phyloP scores from a whole-genome alignment of 2,797 vertebrate species.

The Lophius americanus region DNA sequence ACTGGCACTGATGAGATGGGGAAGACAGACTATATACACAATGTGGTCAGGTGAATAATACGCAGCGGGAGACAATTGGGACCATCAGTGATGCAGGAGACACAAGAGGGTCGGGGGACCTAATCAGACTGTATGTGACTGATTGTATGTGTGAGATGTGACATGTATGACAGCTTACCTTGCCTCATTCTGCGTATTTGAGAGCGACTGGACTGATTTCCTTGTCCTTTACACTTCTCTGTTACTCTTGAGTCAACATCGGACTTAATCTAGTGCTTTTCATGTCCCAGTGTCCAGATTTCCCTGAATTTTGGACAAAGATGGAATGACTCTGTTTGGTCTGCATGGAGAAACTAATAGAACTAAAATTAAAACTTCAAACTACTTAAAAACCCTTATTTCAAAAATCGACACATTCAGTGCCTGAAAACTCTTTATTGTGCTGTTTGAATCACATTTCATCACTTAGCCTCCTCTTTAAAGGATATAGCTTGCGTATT shows the following conservation, averaged over 20 bases:
- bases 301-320: slow-evolving; percentile 12
- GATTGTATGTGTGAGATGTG: too few relatives aligned
- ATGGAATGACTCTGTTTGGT: neutral
- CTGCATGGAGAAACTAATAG: neutral
- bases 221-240: slow-evolving; percentile 20
- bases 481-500: slow-evolving; percentile 32
- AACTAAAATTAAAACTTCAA: slow-evolving; percentile 11
- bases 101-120: too few relatives aligned
- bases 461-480: slow-evolving; percentile 18
- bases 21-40: too few relatives aligned
- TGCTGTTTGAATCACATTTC: slow-evolving; percentile 3
- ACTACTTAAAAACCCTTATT: slow-evolving; percentile 5
- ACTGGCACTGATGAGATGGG: too few relatives aligned
- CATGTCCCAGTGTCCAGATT: neutral
- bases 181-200: slow-evolving; percentile 22
- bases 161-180: slow-evolving; percentile 17
- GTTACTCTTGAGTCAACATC: slow-evolving; percentile 19
- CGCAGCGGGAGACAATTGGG: too few relatives aligned
- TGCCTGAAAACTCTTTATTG: slow-evolving; percentile 1
- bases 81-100: too few relatives aligned
- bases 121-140: too few relatives aligned
- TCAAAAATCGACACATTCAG: neutral
- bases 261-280: slow-evolving; percentile 12
- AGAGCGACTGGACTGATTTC: slow-evolving; percentile 24
- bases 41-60: too few relatives aligned